These are phyloP conservation scores for Neomonachus schauinslandi DNA, from an alignment of 2,113 vertebrate genomes.

Conservation along the genomic window DNA sequence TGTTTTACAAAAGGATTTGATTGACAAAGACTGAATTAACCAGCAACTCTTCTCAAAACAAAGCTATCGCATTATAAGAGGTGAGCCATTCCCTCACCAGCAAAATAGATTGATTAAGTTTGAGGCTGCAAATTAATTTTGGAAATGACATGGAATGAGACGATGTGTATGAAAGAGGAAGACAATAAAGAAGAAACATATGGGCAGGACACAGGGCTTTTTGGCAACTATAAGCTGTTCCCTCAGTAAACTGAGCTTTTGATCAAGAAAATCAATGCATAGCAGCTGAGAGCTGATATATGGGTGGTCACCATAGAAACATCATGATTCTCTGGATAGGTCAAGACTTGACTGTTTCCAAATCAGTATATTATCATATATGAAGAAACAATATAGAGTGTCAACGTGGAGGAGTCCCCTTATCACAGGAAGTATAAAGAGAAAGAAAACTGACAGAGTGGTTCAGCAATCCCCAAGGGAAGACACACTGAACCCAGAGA, in stretches of 20 bases:
- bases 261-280: slow-evolving; percentile 59
- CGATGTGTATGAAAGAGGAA: not conserved
- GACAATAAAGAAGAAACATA: not conserved
- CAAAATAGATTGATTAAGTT: not conserved
- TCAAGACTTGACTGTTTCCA: not conserved
- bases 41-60: slow-evolving; percentile 27
- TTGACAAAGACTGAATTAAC: slow-evolving; percentile 10
- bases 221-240: not conserved
- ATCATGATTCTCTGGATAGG: not conserved
- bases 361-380: not conserved
- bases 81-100: not conserved
- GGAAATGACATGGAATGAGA: not conserved
- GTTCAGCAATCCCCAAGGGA: not conserved
- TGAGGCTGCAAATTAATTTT: not conserved
- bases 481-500: not conserved
- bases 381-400: not conserved
- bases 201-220: not conserved
- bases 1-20: slow-evolving; percentile 13
- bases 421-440: not conserved
- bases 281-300: not conserved
- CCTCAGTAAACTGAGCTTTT: slow-evolving; percentile 47
- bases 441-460: not conserved
- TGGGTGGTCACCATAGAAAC: slow-evolving; percentile 57
- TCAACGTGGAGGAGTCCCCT: not conserved
- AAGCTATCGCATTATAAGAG: not conserved